Evolutionary conservation across 2,113 vertebrate genomes (phyloP), one percentile per base, ranked within the genome.

Genomic region (Propithecus coquereli): DNA sequence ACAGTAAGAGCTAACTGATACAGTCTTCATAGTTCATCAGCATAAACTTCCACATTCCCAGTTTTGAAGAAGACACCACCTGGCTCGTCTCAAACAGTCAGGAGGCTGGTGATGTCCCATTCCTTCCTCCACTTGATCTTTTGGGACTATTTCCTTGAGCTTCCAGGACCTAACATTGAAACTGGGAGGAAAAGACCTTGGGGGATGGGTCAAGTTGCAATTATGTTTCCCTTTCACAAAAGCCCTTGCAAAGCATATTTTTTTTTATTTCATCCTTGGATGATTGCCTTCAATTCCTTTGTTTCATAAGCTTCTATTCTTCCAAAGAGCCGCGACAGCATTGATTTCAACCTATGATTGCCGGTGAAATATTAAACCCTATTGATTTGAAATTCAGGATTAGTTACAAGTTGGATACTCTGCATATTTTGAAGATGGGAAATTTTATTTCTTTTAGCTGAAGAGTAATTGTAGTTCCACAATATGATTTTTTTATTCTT

Each of bases 341-440:
- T 98, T 97, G 98, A 99, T 99, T 98, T 98, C 98, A 97, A 97
- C 74, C 85, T 97, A 95, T 79, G 97, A 98, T 98, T 97, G 97
- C 98, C 57, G 77, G 98, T 98, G 98, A 99, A 98, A 99, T 98
- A 98, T 98, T 98, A 98, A 98, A 98, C 98, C 94, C 59, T 98
- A 99, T 98, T 98, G 98, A 99, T 98, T 95, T 80, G 95, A 98
- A 98, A 98, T 97, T 97, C 98, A 97, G 97, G 96, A 98, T 96
- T 65, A 87, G 98, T 95, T 70, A 97, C 96, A 97, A 91, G 95
- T 81, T 94, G 87, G 96, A 97, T 97, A 93, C 74, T 97, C 82
- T 83, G 98, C 97, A 96, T 98, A 97, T 98, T 98, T 98, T 88
- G 89, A 97, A 95, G 87, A 97, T 16, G 76, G 97, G 81, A 66